Evolutionary conservation across 2,797 vertebrate species (phyloP), one percentile per base, ranked within the genome.

Genomic region (Oreortyx pictus): DNA sequence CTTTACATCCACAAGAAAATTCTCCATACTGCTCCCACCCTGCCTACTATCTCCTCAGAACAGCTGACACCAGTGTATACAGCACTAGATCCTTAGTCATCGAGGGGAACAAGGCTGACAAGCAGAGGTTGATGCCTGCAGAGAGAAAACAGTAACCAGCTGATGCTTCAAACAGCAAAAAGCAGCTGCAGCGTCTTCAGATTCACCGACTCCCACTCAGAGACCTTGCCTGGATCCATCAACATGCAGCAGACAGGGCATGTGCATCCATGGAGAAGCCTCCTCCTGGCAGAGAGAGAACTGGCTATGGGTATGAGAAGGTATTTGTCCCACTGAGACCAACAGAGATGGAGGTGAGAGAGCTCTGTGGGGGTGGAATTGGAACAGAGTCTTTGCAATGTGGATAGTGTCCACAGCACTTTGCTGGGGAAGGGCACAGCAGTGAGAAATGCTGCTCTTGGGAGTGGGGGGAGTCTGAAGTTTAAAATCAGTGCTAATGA

Each of bases 121-220:
- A 86, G 80, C 76, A 92, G 72, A 92, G 44, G 85, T 6, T 86
- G 54, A 57, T 86, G 70, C 33, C 85, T 86, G 86, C 80, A 92
- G 76, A 84, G 79, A 64, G 70, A 88, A 91, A 93, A 59, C 47
- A 67, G 60, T 78, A 83, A 66, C 88, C 79, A 91, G 85, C 79
- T 83, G 79, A 86, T 82, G 83, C 71, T 88, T 92, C 59, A 84
- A 90, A 90, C 57, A 89, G 72, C 59, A 84, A 90, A 90, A 52
- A 89, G 72, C 90, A 95, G 81, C 72, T 89, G 83, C 91, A 94
- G 35, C 83, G 85, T 79, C 44, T 71, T 90, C 88, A 43, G 80
- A 67, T 76, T 92, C 49, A 74, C 64, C 3, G 19, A 11, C 67
- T 84, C 65, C 78, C 68, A 92, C 83, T 84, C 83, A 91, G 84